Evolutionary conservation across 2,888 invertebrate species (phyloP), one percentile per base, ranked within the genome.

Genomic region (Perizoma affinitatum): DNA sequence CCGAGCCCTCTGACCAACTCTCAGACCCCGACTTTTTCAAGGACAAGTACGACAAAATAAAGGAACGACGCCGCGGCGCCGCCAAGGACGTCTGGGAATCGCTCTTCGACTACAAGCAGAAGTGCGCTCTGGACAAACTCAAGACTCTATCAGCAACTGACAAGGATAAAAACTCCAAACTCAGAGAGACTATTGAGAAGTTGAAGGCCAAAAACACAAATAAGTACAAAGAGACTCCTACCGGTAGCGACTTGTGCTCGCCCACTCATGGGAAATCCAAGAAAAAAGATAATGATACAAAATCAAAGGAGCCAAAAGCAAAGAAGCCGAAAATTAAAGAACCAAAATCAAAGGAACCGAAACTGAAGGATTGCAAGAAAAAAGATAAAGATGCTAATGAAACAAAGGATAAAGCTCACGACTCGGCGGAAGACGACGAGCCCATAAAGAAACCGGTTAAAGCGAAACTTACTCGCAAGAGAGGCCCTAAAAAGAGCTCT

Each of bases 21-120:
- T 63, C 76, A 4, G 88, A 91, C 52, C 79, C 88, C 6, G 87
- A 92, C 59, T 91, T 91, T 63, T 83, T 84, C 48, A 93, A 93
- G 77, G 94, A 94, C 72, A 94, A 94, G 76, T 94, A 93, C 74
- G 94, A 94, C 72, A 90, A 94, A 76, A 93, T 93, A 62, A 93
- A 95, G 82, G 93, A 94, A 82, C 83, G 95, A 67, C 77, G 94
- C 73, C 90, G 93, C 77, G 84, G 94, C 72, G 86, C 93, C 45
- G 87, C 87, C 34, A 86, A 88, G 70, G 88, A 90, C 67, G 87
- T 90, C 10, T 90, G 89, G 85, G 89, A 92, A 64, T 88, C 92
- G 33, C 80, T 93, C 5, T 83, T 90, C 66, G 90, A 90, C 61
- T 82, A 83, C 46, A 93, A 93, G 73, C 87, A 87, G 64, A 90